Base-by-base conservation (phyloP, 2,113 vertebrate genomes). In the Callorhinus ursinus region DNA sequence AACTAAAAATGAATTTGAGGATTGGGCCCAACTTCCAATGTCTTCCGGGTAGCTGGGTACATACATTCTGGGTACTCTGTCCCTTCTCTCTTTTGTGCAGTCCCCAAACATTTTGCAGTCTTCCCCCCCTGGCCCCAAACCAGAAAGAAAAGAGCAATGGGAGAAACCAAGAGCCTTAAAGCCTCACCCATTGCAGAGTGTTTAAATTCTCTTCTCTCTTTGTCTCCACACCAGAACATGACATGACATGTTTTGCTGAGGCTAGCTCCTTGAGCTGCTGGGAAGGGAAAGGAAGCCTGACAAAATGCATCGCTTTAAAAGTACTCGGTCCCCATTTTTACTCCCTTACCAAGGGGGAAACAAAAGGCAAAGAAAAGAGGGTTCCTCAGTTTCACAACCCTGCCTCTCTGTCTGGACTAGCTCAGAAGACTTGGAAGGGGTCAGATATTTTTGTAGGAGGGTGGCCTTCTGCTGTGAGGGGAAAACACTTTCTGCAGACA, bases 401-500 rank as follows among this genome's bases (percentile, higher is more conserved):
- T n/a, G 16, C 79, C 19, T 93, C 42, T 96, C 74, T 98, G 98
- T 88, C 98, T 96, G 80, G 69, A 92, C 98, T 98, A 98, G 98
- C 97, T 94, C 42, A 26, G 94, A 89, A 90, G 63, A n/a, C 93
- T 86, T 2, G 21, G 71, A 92, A 90, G 71, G 93, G 71, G 91
- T 79, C 92, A 18, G 95, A 63, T 95, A 15, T 74, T 79, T 97
- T 84, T 90, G 92, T 53, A 97, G 71, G 92, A 96, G 83, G 42
- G 72, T 92, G 3, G 46, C 61, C 80, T 98, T 95, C 61, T 91
- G 90, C 39, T 84, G 84, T 84, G 63, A 46, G 14, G 65, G 63
- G 31, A 82, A 93, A 93, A 18, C 1, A 1, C 39, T 92, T 92
- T 76, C 88, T 74, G 2, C 28, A 46, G 92, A 80, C 51, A 79